Base-by-base conservation (phyloP, 2,113 vertebrate species). In the Carettochelys insculpta region DNA sequence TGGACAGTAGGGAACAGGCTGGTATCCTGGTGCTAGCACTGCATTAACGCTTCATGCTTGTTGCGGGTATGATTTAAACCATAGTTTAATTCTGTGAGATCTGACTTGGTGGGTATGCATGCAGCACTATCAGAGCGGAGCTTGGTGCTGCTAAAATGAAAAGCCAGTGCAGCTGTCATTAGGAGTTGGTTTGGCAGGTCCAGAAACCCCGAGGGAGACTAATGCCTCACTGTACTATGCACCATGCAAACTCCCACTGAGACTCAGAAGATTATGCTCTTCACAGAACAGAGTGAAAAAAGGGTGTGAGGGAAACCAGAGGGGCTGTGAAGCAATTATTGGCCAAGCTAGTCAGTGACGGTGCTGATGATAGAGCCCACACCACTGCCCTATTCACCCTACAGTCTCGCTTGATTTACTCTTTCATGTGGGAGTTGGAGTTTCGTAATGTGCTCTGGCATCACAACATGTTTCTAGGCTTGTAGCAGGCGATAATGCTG, bases 371-470 rank as follows among this genome's bases (percentile, higher is more conserved):
- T 6, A 27, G 41, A 71, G 11, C n/a, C 22, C 61, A 68, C 14
- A 9, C 10, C 61, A 68, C 17, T 38, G 61, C 34, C 61, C 61
- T 22, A 8, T 8, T 8, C 45, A 34, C 17, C 56, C 71, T 38
- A 56, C 47, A 19, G 4, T 0, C 1, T 54, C 78, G 10, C 25
- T 27, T 5, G 14, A 50, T 50, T 50, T 50, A 50, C 48, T n/a
- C 0, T 38, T 51, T 85, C 29, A 51, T 31, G 1, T 54, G 75
- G 81, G 0, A 0, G 38, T 53, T 68, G 0, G 2, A 43, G 80
- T 38, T 71, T 82, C 58, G 43, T 9, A 19, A 41, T 3, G 11
- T 22, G 27, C n/a, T 20, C 6, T 80, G 43, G 9, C 13, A 12
- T 12, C 56, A 12, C 29, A n/a, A 22, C 6, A 0, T 82, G 73